Base-by-base conservation (phyloP, 1,140 invertebrate species). In the Heliconius eleuchia region DNA sequence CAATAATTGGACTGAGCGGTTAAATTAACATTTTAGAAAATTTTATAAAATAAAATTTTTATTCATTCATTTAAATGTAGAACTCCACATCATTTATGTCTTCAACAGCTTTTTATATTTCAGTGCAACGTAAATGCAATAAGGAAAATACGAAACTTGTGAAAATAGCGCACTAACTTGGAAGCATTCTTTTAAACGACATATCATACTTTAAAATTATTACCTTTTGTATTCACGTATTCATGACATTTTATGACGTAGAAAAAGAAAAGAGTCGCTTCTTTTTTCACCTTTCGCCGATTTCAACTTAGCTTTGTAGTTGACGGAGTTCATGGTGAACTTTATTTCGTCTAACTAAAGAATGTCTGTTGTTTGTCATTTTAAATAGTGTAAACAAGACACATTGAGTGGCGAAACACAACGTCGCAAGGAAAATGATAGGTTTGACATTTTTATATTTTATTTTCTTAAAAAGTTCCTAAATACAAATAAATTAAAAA, bases 141-240 rank as follows among this genome's bases (percentile, higher is more conserved):
- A 66, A 66, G 30, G 60, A 66, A 66, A 66, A 66, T 30, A 66
- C 27, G 27, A 66, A 66, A 30, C 60, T 66, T 66, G 27, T 66
- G 27, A 66, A 30, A 66, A 66, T 66, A 66, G 60, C 60, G 23
- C 11, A 30, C 19, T 30, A 30, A 66, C 60, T 66, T 66, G 27
- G n/a, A 66, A 30, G 27, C 30, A 8, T 66, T 66, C 23, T 66
- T 27, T 27, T 16, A 66, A 66, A 66, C 30, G 23, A 16, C 16
- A 2, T 34, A 66, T 30, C 55, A 66, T 66, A 30, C 11, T 66
- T 66, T 66, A 60, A 60, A 27, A 30, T 66, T 66, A 8, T 66
- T 13, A 30, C 9, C 27, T 11, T 66, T 16, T 66, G 11, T 66
- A 23, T 60, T 60, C 3, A 60, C n/a, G 9, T 60, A 27, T 60